These are phyloP conservation scores for Heliconius hewitsoni DNA, from an alignment of 1,140 invertebrate species.

Conservation along the genomic window DNA sequence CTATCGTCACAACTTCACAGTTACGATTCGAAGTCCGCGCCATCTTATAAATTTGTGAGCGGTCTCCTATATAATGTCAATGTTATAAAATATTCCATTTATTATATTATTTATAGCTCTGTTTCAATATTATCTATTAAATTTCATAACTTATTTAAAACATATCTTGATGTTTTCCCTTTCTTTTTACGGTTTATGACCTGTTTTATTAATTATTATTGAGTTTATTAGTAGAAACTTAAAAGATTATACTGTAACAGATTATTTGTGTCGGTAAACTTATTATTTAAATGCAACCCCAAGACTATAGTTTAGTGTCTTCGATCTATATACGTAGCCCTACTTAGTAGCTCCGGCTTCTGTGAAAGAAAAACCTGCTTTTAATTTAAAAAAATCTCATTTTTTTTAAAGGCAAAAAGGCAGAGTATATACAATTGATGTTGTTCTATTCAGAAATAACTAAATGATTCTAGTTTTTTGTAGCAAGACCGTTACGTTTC, in stretches of 20 bases:
- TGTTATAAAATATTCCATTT: slow-evolving; percentile 18
- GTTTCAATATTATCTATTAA: slow-evolving; percentile 14
- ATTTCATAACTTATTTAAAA: neutral
- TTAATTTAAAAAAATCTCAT: too few species aligned
- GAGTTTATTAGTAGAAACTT: neutral
- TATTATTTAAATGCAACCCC: neutral
- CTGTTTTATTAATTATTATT: neutral
- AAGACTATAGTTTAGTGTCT: slow-evolving; percentile 1
- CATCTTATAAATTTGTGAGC: slow-evolving; percentile 14
- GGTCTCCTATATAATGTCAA: slow-evolving; percentile 15
- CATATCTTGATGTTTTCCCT: neutral
- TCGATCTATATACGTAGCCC: neutral
- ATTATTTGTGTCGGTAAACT: neutral
- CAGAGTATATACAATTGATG: neutral
- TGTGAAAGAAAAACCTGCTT: neutral
- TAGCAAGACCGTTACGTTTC: neutral
- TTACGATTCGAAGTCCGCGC: neutral
- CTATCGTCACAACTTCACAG: neutral
- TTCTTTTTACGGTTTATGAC: neutral
- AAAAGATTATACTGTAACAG: slow-evolving; percentile 11
- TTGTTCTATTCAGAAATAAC: neutral
- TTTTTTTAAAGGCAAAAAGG: neutral
- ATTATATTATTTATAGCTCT: slow-evolving; percentile 16
- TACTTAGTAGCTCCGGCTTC: neutral
- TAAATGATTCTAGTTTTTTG: neutral